Conservation (phyloP, 53 echinoderm and acorn worm species). For the Holothuria leucospilota region DNA sequence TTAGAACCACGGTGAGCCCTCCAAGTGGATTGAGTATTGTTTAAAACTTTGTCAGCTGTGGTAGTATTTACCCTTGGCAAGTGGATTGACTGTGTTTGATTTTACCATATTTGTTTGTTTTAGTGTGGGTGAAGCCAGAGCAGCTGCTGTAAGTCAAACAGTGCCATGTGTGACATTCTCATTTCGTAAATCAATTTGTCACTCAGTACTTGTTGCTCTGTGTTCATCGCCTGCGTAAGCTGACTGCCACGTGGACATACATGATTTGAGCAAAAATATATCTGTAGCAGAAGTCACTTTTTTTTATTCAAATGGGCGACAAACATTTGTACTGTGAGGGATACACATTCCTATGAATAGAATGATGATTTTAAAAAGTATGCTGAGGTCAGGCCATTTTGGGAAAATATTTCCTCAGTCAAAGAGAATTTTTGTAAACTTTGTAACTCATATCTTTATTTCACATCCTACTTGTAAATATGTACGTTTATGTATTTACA, state of each 20-base stretch:
- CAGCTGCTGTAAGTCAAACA: slow-evolving; percentile 42
- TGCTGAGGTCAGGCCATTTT: not conserved
- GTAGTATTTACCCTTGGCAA: slow-evolving; percentile 20
- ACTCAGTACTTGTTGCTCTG: not conserved
- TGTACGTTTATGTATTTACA: too few species aligned
- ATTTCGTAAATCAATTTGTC: slow-evolving; percentile 39
- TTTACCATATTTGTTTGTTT: slow-evolving; percentile 28
- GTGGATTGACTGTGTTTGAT: slow-evolving; percentile 15
- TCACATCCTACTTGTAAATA: too few species aligned
- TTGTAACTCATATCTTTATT: too few species aligned
- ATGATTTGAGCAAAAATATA: too few species aligned
- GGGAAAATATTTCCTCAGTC: too few species aligned
- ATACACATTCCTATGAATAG: too few species aligned
- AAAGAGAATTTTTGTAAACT: too few species aligned
- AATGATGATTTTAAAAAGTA: not conserved
- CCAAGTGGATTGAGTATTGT: slow-evolving; percentile 32
- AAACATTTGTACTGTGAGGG: too few species aligned
- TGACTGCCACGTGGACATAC: too few species aligned
- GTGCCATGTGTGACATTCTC: slow-evolving; percentile 32
- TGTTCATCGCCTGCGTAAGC: too few species aligned
- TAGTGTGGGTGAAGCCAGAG: not conserved
- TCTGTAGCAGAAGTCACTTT: too few species aligned
- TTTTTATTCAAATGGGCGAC: too few species aligned
- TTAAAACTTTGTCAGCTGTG: slow-evolving; percentile 21
- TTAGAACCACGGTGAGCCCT: not conserved